A percentile compares a stretch with the other conserved stretches of the same genome.
Evolutionary conservation across 2,888 invertebrate genomes (phyloP).

Genomic region (Heteromyza rotundicornis): DNA sequence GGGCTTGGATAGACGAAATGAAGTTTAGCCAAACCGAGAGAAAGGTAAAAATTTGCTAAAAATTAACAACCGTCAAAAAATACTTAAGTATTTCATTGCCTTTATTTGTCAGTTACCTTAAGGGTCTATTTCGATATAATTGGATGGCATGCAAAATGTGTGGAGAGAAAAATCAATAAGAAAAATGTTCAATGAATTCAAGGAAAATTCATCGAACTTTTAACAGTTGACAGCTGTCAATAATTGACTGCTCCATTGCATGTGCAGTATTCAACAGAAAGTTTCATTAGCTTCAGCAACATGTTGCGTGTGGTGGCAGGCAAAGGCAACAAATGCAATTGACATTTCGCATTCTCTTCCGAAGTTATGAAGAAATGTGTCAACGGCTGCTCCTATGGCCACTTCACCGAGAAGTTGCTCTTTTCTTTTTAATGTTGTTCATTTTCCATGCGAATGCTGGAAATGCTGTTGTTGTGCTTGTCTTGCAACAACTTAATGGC

Average conservation of each 20-base stretch:
- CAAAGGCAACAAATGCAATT: not conserved
- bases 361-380: not conserved
- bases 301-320: not conserved
- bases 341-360: not conserved
- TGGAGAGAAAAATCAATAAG: not conserved
- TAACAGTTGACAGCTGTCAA: slow-evolving; percentile 20
- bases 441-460: too few relatives aligned
- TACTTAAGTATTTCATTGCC: too few relatives aligned
- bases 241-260: slow-evolving; percentile 13
- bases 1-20: not conserved
- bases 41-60: slow-evolving; percentile 21
- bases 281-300: not conserved
- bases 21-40: not conserved
- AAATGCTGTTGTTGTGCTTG: not conserved
- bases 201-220: not conserved
- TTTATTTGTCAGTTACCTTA: too few relatives aligned
- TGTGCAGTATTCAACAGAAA: not conserved
- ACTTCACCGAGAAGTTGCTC: not conserved
- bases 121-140: too few relatives aligned
- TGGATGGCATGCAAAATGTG: too few relatives aligned
- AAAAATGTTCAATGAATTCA: not conserved
- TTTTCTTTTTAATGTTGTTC: not conserved
- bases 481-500: slow-evolving; percentile 16
- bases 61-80: too few relatives aligned
- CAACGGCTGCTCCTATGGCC: not conserved